These are phyloP conservation scores for Cephus cinctus DNA, from an alignment of 1,140 invertebrate genomes.

Conservation along the genomic window DNA sequence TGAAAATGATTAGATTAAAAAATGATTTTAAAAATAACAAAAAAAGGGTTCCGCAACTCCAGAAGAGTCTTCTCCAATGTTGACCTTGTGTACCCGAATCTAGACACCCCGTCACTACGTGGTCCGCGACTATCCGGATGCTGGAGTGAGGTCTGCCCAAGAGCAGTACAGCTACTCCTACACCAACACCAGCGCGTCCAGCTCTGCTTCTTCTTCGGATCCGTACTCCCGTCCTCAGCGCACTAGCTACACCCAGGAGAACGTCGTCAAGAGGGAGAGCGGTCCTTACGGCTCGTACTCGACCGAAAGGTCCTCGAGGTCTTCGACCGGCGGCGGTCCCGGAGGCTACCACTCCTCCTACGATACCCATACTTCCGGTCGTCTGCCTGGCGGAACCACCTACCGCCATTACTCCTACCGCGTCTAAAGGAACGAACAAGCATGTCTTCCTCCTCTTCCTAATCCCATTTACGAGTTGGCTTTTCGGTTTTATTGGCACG, in stretches of 20 bases:
- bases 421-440: conserved; percentile 59
- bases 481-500: too few relatives aligned
- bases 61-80: conserved; percentile 29
- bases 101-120: conserved; percentile 84
- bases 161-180: conserved; percentile 83
- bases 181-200: conserved; percentile 60
- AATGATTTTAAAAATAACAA: too few relatives aligned
- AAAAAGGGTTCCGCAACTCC: too few relatives aligned
- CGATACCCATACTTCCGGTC: conserved; percentile 71
- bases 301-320: conserved; percentile 69
- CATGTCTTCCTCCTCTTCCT: too few relatives aligned
- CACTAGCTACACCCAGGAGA: conserved; percentile 61
- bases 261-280: conserved; percentile 65
- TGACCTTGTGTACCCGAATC: conserved; percentile 48
- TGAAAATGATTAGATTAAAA: background rate
- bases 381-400: conserved; percentile 74
- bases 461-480: background rate
- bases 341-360: conserved; percentile 76
- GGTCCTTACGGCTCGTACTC: conserved; percentile 67
- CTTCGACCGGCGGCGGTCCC: conserved; percentile 66
- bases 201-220: conserved; percentile 54
- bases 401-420: conserved; percentile 84
- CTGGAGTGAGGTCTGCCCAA: conserved; percentile 67
- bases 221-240: conserved; percentile 61
- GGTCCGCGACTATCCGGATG: conserved; percentile 72